phyloP scores from a whole-genome alignment of 2,113 vertebrate genomes.

The Nipponia nippon region DNA sequence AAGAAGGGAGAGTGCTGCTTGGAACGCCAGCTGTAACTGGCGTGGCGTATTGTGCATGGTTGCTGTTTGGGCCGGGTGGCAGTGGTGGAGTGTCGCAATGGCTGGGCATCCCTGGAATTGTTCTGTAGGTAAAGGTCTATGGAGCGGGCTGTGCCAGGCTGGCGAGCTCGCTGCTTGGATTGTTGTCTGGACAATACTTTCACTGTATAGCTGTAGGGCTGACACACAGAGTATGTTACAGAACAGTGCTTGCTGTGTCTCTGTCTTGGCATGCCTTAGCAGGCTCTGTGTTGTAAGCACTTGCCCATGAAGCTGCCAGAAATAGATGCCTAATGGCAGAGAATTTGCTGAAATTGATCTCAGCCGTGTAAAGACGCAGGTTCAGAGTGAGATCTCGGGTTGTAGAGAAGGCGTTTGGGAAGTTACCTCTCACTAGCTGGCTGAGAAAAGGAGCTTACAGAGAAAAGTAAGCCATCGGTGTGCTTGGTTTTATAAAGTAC shows the following conservation, averaged over 20 bases:
- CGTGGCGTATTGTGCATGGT: background rate
- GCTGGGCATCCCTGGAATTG: slow-evolving; percentile 7
- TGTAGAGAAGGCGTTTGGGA: background rate
- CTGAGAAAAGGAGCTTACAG: background rate
- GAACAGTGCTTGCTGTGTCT: slow-evolving; percentile 71
- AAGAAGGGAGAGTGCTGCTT: background rate
- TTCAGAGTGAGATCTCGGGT: background rate
- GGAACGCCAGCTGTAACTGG: background rate
- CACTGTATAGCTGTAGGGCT: slow-evolving; percentile 48
- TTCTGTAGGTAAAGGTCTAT: slow-evolving; percentile 8
- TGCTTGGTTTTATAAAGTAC: background rate
- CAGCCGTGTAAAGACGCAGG: background rate
- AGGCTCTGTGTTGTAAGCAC: slow-evolving; percentile 45
- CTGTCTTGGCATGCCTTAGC: slow-evolving; percentile 53
- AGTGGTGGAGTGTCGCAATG: background rate
- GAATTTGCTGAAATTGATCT: slow-evolving; percentile 16
- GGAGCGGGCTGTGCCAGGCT: slow-evolving; percentile 44
- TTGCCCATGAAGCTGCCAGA: slow-evolving; percentile 56
- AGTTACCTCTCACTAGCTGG: background rate
- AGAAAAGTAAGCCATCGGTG: background rate
- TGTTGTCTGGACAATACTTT: slow-evolving; percentile 55
- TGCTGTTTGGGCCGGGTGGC: background rate
- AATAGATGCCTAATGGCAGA: slow-evolving; percentile 38
- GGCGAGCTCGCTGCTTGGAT: slow-evolving; percentile 28
- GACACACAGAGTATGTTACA: slow-evolving; percentile 5